These are phyloP conservation scores for Poeciliopsis turneri DNA, from an alignment of 2,797 vertebrate species.

Conservation along the genomic window DNA sequence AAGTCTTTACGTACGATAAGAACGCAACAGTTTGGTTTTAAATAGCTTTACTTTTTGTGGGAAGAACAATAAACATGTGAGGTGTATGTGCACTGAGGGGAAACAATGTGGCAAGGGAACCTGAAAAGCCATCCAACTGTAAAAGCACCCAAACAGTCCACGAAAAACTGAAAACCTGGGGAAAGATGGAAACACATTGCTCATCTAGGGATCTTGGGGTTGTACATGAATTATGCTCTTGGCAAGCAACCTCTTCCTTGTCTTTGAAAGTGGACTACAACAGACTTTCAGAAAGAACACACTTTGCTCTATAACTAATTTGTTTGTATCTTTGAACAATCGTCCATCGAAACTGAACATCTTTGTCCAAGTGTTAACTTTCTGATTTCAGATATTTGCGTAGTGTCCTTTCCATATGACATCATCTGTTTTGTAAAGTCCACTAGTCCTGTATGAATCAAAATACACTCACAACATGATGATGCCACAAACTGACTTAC, in stretches of 20 bases:
- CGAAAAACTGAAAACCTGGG: background rate
- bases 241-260: background rate
- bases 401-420: background rate
- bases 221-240: background rate
- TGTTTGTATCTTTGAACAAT: background rate
- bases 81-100: background rate
- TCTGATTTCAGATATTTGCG: background rate
- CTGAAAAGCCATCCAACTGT: background rate
- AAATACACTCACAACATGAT: background rate
- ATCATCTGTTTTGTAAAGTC: background rate
- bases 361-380: background rate
- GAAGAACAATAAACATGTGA: background rate
- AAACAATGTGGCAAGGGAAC: background rate
- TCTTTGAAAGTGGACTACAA: background rate
- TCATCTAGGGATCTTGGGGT: background rate
- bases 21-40: background rate
- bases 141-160: background rate
- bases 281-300: background rate
- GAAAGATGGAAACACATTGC: background rate
- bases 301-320: background rate
- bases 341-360: background rate
- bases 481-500: background rate
- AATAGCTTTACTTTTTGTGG: background rate
- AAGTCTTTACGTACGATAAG: conserved; percentile 13
- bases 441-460: background rate